Percentiles rank a stretch among this genome's conserved stretches.
These are phyloP conservation scores for Panurus biarmicus DNA, from an alignment of 2,113 vertebrate genomes.

Conservation along the genomic window DNA sequence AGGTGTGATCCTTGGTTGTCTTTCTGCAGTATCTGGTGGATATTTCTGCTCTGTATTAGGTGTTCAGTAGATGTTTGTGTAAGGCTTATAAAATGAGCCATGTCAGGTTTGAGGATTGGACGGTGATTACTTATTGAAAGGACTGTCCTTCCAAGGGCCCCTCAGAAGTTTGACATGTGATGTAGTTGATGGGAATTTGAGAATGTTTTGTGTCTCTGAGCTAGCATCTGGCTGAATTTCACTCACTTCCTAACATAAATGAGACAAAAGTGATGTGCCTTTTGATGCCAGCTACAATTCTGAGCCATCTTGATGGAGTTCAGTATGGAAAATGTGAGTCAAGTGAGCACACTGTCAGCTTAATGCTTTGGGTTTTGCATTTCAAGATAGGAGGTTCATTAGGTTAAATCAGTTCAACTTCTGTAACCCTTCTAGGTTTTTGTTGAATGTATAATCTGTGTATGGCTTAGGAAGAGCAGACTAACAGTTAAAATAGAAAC, in stretches of 20 bases:
- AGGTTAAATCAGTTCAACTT: neutral
- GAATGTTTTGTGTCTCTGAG: neutral
- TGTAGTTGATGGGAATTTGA: neutral
- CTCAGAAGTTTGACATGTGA: neutral
- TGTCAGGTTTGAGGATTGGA: neutral
- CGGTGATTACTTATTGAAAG: neutral
- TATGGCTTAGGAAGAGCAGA: neutral
- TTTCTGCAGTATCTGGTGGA: neutral
- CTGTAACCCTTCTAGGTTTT: neutral
- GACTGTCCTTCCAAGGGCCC: neutral
- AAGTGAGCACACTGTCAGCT: neutral
- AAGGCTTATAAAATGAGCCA: neutral
- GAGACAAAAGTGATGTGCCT: neutral
- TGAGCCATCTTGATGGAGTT: neutral
- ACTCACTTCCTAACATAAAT: neutral
- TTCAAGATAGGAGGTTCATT: neutral
- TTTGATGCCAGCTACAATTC: neutral
- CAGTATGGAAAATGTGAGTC: neutral
- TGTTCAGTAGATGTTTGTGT: neutral
- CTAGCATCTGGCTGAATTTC: neutral
- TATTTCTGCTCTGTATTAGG: neutral
- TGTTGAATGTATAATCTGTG: neutral
- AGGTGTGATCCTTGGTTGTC: neutral
- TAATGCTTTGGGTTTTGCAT: neutral
- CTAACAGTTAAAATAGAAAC: neutral